A percentile compares a stretch with the other conserved stretches of the same genome.
phyloP scores from a whole-genome alignment of 2,113 vertebrate species.

The Carollia perspicillata region DNA sequence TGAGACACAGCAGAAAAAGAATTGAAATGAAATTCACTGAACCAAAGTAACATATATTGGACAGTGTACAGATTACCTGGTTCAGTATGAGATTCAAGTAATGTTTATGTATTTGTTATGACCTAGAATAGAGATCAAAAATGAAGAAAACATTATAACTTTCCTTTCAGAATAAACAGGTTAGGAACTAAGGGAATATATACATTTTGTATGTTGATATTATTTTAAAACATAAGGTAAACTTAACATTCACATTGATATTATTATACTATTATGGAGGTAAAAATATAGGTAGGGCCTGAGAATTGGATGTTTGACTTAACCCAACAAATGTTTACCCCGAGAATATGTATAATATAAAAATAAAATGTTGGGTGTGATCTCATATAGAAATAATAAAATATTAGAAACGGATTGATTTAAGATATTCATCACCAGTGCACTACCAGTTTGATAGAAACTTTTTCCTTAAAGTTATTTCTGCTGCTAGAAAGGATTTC shows the following conservation, averaged over 20 bases:
- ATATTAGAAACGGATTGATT: constrained; percentile 10
- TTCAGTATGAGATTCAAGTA: not conserved
- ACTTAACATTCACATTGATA: not conserved
- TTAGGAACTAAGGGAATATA: not conserved
- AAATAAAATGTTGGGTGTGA: not conserved
- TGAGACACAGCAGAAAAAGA: not conserved
- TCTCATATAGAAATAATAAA: not conserved
- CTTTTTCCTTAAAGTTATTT: not conserved
- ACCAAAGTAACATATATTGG: constrained; percentile 23
- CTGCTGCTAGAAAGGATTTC: not conserved
- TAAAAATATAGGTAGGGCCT: not conserved
- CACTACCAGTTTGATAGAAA: not conserved
- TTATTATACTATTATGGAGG: not conserved
- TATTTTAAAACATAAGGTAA: constrained; percentile 27
- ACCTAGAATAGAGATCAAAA: not conserved
- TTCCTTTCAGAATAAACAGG: not conserved
- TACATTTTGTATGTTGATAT: not conserved
- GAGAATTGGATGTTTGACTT: not conserved
- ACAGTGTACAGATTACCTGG: not conserved
- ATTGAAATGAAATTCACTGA: constrained; percentile 44
- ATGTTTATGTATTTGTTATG: not conserved
- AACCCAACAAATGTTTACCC: not conserved
- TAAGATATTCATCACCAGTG: not conserved
- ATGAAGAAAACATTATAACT: not conserved
- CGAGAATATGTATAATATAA: not conserved